These are phyloP conservation scores for Leptura quadrifasciata DNA, from an alignment of 2,888 invertebrate genomes.

Conservation along the genomic window DNA sequence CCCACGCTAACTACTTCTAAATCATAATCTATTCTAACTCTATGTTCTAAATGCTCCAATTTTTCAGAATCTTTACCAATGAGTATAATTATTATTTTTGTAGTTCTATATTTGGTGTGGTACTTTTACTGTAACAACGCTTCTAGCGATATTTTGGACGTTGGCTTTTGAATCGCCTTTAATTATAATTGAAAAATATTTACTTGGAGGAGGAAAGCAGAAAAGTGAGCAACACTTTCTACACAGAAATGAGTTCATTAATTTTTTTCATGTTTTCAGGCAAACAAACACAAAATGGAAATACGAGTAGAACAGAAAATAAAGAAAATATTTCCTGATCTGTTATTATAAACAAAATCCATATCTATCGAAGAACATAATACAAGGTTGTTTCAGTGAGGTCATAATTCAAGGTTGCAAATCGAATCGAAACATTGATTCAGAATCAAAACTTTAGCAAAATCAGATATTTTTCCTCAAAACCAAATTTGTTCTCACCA, in stretches of 20 bases:
- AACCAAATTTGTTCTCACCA: too few relatives aligned
- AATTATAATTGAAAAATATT: slow-evolving; percentile 72
- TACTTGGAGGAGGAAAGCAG: slow-evolving; percentile 10
- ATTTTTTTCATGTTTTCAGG: neutral
- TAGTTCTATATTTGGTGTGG: slow-evolving; percentile 73
- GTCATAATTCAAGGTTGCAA: too few relatives aligned
- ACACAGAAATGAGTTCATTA: neutral
- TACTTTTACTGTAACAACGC: slow-evolving; percentile 71
- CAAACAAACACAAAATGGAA: neutral
- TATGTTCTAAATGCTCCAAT: too few relatives aligned
- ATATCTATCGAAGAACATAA: too few relatives aligned
- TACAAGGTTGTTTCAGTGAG: too few relatives aligned
- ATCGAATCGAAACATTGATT: too few relatives aligned
- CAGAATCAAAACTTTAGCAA: too few relatives aligned
- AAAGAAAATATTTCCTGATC: neutral
- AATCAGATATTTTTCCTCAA: too few relatives aligned
- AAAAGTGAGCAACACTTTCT: neutral
- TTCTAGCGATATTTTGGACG: slow-evolving; percentile 71
- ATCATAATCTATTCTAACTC: too few relatives aligned
- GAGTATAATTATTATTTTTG: slow-evolving; percentile 38
- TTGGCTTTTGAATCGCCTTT: slow-evolving; percentile 75
- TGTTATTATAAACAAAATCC: neutral
- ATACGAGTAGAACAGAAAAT: neutral
- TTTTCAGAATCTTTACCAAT: neutral
- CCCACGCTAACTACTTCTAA: too few relatives aligned